Evolutionary conservation across 1,140 invertebrate species (phyloP).

Genomic region (Monomorium pharaonis): DNA sequence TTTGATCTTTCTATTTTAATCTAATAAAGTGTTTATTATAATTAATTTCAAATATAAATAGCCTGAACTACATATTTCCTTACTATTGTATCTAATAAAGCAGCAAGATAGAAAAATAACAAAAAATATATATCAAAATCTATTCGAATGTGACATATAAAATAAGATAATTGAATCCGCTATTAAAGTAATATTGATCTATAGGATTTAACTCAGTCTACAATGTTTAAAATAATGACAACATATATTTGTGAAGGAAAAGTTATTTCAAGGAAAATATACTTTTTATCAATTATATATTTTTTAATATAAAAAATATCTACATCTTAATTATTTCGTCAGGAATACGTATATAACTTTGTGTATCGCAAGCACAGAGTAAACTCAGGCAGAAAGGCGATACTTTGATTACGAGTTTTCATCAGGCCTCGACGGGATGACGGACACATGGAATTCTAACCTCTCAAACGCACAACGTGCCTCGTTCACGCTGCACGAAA

Average conservation of each 20-base stretch:
- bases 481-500: background rate
- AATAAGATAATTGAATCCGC: background rate
- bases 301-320: background rate
- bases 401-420: background rate
- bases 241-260: too few relatives aligned
- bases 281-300: too few relatives aligned
- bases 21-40: background rate
- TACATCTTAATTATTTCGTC: background rate
- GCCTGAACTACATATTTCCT: background rate
- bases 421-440: background rate
- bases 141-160: background rate
- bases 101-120: background rate
- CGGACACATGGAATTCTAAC: conserved; percentile 11
- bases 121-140: background rate
- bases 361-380: background rate
- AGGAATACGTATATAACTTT: background rate
- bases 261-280: too few relatives aligned
- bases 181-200: too few relatives aligned
- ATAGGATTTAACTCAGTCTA: background rate
- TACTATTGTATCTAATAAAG: background rate
- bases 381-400: background rate
- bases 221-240: background rate
- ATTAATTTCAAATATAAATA: background rate
- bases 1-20: background rate
- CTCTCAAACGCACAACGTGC: background rate